These are phyloP conservation scores for Chiroxiphia lanceolata DNA, from an alignment of 2,797 vertebrate species.

Conservation along the genomic window DNA sequence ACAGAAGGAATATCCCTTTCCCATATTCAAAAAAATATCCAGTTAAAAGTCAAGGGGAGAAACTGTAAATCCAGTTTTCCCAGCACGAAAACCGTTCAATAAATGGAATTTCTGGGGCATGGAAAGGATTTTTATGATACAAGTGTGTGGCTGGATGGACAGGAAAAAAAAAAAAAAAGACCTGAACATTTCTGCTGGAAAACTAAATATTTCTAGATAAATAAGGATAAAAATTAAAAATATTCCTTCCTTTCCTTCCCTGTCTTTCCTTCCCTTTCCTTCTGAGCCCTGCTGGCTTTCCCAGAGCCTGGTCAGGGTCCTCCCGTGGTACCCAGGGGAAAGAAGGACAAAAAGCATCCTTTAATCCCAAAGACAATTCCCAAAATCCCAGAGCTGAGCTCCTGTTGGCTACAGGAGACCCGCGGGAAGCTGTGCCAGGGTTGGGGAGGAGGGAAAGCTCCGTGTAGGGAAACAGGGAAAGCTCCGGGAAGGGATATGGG, in stretches of 20 bases:
- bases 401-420: rapidly evolving
- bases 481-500: background rate
- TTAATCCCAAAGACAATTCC: background rate
- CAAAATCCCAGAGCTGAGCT: background rate
- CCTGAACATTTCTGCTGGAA: background rate
- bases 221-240: background rate
- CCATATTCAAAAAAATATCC: background rate
- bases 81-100: background rate
- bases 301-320: background rate
- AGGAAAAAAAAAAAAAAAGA: too few relatives aligned
- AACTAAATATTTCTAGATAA: background rate
- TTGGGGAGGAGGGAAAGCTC: background rate
- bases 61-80: background rate
- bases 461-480: background rate
- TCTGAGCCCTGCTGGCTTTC: rapidly evolving
- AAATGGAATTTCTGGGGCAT: background rate
- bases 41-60: background rate
- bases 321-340: background rate
- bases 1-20: background rate
- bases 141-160: background rate
- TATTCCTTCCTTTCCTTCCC: background rate
- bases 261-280: background rate
- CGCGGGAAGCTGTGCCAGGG: background rate
- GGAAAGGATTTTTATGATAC: background rate
- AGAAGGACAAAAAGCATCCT: background rate